These are phyloP conservation scores for Drosophila testacea DNA, from an alignment of 2,888 invertebrate genomes.

Conservation along the genomic window DNA sequence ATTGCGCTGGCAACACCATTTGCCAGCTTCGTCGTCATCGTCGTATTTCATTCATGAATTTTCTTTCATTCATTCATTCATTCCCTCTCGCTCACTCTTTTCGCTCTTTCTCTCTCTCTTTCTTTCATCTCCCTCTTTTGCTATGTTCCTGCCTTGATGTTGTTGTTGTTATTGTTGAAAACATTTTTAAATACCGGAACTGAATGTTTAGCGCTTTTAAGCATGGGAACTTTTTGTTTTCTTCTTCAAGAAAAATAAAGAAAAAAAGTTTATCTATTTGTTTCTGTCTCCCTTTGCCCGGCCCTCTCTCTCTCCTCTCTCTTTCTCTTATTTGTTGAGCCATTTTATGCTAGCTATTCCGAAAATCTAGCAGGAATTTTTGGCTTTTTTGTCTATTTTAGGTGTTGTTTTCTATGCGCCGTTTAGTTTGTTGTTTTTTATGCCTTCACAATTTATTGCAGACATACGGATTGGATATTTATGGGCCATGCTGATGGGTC, in stretches of 20 bases:
- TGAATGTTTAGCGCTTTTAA: constrained; percentile 83
- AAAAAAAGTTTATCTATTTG: constrained; percentile 34
- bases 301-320: constrained; percentile 9
- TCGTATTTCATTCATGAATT: constrained; percentile 80
- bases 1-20: constrained; percentile 25
- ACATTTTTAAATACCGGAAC: constrained; percentile 83
- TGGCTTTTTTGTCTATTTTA: constrained; percentile 66
- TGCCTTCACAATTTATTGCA: constrained; percentile 75
- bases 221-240: constrained; percentile 82
- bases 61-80: constrained; percentile 72
- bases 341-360: constrained; percentile 54
- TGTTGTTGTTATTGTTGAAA: constrained; percentile 74
- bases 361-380: constrained; percentile 62
- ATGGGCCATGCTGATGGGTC: constrained; percentile 46
- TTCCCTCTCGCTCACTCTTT: constrained; percentile 1
- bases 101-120: constrained; percentile 8
- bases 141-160: background rate
- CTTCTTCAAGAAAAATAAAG: constrained; percentile 47
- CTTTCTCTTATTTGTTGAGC: constrained; percentile 31
- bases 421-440: constrained; percentile 49
- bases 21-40: constrained; percentile 41
- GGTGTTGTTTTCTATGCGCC: constrained; percentile 59
- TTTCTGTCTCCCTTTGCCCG: constrained; percentile 9
- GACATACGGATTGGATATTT: constrained; percentile 71
- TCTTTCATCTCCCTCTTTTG: constrained; percentile 25